Base-by-base conservation (phyloP, 2,888 invertebrate species). In the Himalopsyche tibetana region DNA sequence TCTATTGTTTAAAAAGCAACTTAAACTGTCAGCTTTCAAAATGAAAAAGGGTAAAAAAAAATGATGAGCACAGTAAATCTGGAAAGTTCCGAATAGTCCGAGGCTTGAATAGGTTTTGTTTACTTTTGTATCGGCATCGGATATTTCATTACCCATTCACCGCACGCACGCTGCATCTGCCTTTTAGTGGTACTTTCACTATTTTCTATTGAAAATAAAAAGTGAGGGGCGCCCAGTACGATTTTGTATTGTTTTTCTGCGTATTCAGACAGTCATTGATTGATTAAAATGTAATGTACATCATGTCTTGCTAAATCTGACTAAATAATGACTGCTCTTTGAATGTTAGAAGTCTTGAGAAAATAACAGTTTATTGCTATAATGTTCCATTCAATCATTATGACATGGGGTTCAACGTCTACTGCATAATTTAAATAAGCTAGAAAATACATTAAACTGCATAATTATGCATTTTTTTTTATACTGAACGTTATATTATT, bases 131-230 rank as follows among this genome's bases (percentile, higher is more conserved):
- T 83, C 84, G 85, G 83, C 56, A 74, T 51, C 40, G 82, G 83
- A 85, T 85, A 85, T 84, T 87, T 87, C 84, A 84, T 85, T 85
- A 85, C 80, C 45, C 55, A 82, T 85, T 82, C 87, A 36, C 63
- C 56, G 80, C 85, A 87, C 87, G 85, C 87, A 86, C 80, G 55
- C 15, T 84, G 83, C 84, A 87, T 74, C 74, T 74, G 74, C 74
- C 4, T 74, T 74, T 74, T 74, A 74, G 74, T 74, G 38, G 4
- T 38, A 74, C 36, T 74, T 74, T 36, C 36, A 36, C 38, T 36
- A 74, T 74, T 28, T 74, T 74, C 36, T 74, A 74, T 74, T 74
- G 74, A 74, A 74, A 74, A 74, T 74, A 74, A 74, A 74, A 74
- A 36, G 4, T 3, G 28, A 69, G 56, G 9, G 12, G 74, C 38